Conservation (phyloP, 2,888 invertebrate genomes). For the Microchrysa polita region DNA sequence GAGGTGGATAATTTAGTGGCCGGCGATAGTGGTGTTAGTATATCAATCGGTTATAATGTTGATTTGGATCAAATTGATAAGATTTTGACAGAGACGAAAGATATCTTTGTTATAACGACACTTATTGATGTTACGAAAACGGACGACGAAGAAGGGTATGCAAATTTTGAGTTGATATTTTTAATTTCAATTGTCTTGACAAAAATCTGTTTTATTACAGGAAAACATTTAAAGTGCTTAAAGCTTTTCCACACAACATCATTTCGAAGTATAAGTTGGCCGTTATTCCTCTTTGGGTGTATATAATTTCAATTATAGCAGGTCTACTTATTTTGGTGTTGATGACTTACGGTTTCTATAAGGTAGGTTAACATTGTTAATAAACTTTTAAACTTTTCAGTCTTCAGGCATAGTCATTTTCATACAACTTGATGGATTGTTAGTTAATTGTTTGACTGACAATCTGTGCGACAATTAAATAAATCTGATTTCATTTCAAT, state of each 20-base stretch:
- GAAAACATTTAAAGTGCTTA: constrained; percentile 55
- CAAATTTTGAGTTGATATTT: not conserved
- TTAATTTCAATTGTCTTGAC: no score
- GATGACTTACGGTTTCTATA: constrained; percentile 62
- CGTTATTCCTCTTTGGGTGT: constrained; percentile 63
- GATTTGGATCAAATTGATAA: constrained; percentile 62
- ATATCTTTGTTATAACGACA: constrained; percentile 61
- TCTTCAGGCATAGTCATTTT: no score
- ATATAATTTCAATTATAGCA: constrained; percentile 63
- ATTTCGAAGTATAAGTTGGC: constrained; percentile 62
- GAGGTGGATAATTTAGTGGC: constrained; percentile 60
- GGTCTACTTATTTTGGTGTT: constrained; percentile 63
- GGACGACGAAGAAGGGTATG: constrained; percentile 55
- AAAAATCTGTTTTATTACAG: constrained; percentile 48
- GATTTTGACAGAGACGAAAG: constrained; percentile 62
- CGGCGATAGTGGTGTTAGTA: constrained; percentile 55
- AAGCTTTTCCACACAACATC: constrained; percentile 61
- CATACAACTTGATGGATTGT: no score
- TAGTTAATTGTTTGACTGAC: no score
- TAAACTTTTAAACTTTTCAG: not conserved
- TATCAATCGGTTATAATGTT: constrained; percentile 59
- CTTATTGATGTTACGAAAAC: constrained; percentile 57
- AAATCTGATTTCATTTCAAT: constrained; percentile 34
- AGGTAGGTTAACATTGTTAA: constrained; percentile 54
- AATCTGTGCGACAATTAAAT: not conserved